These are phyloP conservation scores for Drosophila nr. perissopoda DNA, from an alignment of 2,888 invertebrate genomes.

Conservation along the genomic window DNA sequence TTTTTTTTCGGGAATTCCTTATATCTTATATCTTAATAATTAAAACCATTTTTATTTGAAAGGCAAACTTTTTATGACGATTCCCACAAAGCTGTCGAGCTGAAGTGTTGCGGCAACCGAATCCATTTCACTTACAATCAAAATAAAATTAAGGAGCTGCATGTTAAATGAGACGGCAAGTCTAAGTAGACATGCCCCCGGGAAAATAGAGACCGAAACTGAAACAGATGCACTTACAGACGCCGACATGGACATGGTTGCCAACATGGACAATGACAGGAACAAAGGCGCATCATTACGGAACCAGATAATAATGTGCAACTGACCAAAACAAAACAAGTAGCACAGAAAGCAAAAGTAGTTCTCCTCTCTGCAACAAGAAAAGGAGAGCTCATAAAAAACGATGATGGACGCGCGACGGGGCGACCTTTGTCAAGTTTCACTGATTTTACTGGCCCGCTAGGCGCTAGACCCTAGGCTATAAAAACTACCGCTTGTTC, in stretches of 20 bases:
- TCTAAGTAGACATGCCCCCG: constrained; percentile 14
- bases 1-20: background rate
- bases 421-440: constrained; percentile 49
- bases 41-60: background rate
- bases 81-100: constrained; percentile 5
- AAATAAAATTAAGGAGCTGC: constrained; percentile 60
- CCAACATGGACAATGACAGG: background rate
- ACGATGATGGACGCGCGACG: constrained; percentile 29
- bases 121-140: constrained; percentile 71
- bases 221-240: constrained; percentile 5
- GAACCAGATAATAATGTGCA: constrained; percentile 54
- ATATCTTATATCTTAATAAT: background rate
- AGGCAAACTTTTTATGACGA: background rate
- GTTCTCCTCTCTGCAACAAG: background rate
- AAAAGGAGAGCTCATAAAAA: constrained; percentile 29
- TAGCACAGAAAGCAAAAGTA: constrained; percentile 8
- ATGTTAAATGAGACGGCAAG: constrained; percentile 68
- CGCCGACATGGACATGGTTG: background rate
- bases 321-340: constrained; percentile 52
- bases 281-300: constrained; percentile 61
- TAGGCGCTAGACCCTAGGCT: background rate
- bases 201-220: constrained; percentile 9
- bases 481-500: constrained; percentile 30
- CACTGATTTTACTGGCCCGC: constrained; percentile 40
- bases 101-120: constrained; percentile 3